Conservation (phyloP, 2,797 vertebrate species). For the Sebastes taczanowskii region DNA sequence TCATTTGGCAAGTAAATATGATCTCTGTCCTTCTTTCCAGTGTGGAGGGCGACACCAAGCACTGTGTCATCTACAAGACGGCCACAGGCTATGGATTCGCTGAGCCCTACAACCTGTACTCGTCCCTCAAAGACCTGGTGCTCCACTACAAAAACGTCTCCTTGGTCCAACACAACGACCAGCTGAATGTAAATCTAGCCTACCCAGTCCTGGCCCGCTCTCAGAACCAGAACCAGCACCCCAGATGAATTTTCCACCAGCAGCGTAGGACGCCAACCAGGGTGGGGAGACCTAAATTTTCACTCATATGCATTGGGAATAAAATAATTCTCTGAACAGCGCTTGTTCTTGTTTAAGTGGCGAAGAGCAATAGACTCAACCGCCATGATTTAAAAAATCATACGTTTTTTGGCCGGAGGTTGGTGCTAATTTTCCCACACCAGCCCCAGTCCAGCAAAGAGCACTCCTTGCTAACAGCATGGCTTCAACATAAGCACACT, state of each 20-base stretch:
- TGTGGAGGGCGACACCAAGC: slow-evolving; percentile 91
- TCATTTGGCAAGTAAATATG: not conserved
- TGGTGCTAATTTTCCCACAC: slow-evolving; percentile 48
- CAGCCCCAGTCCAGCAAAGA: slow-evolving; percentile 45
- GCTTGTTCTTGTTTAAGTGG: slow-evolving; percentile 33
- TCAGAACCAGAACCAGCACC: slow-evolving; percentile 77
- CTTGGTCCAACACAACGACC: slow-evolving; percentile 94
- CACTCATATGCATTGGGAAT: slow-evolving; percentile 22
- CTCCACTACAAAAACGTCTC: slow-evolving; percentile 95
- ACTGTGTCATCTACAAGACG: slow-evolving; percentile 95
- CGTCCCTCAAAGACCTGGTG: slow-evolving; percentile 92
- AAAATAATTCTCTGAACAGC: slow-evolving; percentile 30
- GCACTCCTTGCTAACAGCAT: slow-evolving; percentile 57
- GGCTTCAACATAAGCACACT: slow-evolving; percentile 69
- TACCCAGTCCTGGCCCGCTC: slow-evolving; percentile 86
- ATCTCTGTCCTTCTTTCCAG: slow-evolving; percentile 68
- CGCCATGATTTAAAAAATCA: slow-evolving; percentile 29
- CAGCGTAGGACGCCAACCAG: slow-evolving; percentile 31
- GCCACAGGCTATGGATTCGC: slow-evolving; percentile 91
- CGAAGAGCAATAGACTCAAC: slow-evolving; percentile 33
- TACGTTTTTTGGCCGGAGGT: slow-evolving; percentile 22
- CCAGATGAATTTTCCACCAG: slow-evolving; percentile 70
- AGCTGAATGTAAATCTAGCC: slow-evolving; percentile 92
- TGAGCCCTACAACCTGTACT: slow-evolving; percentile 94
- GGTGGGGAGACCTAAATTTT: slow-evolving; percentile 33